Base-by-base conservation (phyloP, 2,888 invertebrate species). In the Acanthosepion lycidas region DNA sequence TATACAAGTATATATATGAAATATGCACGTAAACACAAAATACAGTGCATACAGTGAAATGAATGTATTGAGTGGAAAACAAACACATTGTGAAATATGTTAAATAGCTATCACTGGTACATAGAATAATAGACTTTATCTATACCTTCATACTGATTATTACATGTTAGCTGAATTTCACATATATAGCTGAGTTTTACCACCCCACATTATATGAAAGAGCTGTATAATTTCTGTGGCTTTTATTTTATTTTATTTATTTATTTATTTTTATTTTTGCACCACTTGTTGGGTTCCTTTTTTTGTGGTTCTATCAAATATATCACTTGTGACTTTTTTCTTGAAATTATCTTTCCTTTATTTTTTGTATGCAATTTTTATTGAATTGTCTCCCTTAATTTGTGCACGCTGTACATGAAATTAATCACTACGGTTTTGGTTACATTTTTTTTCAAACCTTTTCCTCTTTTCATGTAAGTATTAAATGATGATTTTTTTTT, bases 351-450 rank as follows among this genome's bases (percentile, higher is more conserved):
- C n/a, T 33, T 78, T n/a, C 78, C 12, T 6, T 15, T n/a, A n/a
- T 78, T 78, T 78, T 78, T 78, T 78, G 78, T 78, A 78, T n/a
- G 78, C 78, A n/a, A n/a, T n/a, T 78, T 78, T 78, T n/a, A 78
- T 93, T 93, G 93, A 93, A 93, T 93, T 93, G 93, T 93, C 93
- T 93, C 93, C 93, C 93, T 93, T 93, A 49, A 48, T 93, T 93
- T 93, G 33, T 49, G 53, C 48, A 53, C 93, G 49, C 93, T 93
- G 33, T 93, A 93, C 53, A 93, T n/a, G 53, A 48, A 93, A 93
- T 93, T n/a, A 78, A n/a, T 78, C 78, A 78, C 78, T 78, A n/a
- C 78, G 15, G n/a, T 33, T 78, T 78, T 33, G n/a, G n/a, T 78
- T n/a, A n/a, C n/a, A 15, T n/a, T 78, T 28, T 78, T 78, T 6